Conservation (phyloP, 37 sponge, comb jelly and placozoan genomes). For the Hexactinellida sp. region DNA sequence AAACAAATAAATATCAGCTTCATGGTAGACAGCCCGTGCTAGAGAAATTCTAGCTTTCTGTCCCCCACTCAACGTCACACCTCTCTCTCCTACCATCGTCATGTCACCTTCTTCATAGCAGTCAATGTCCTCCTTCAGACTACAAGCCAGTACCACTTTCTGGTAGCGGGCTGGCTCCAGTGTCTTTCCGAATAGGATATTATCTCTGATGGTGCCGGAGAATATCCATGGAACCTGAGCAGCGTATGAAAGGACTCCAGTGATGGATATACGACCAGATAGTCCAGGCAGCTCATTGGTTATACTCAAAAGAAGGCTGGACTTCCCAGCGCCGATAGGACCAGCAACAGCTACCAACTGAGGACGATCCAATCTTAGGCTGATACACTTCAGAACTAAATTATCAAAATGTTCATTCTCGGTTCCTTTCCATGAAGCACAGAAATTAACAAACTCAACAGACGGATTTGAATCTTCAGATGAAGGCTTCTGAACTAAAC, state of each 20-base stretch:
- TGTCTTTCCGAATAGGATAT: constrained; percentile 16
- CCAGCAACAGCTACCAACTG: not conserved
- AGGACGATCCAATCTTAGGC: not conserved
- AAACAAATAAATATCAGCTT: constrained; percentile 15
- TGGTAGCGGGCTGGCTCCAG: not conserved
- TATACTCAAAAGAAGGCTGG: not conserved
- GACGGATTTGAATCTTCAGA: not conserved
- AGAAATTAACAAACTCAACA: not conserved
- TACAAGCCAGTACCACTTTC: not conserved
- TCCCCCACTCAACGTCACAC: constrained; percentile 4
- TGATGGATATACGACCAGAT: not conserved
- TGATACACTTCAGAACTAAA: not conserved
- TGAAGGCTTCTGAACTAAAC: not conserved
- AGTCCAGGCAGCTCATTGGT: constrained; percentile 4
- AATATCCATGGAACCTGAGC: constrained; percentile 13
- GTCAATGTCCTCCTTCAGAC: constrained; percentile 2
- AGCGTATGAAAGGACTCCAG: not conserved
- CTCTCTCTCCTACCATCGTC: constrained; percentile 5
- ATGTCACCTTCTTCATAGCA: not conserved
- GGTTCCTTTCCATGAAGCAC: constrained; percentile 9
- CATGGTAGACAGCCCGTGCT: constrained; percentile 16
- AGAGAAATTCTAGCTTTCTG: constrained; percentile 2
- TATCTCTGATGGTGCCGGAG: constrained; percentile 15
- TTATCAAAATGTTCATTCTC: not conserved
- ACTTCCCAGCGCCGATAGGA: not conserved